Percentiles rank a stretch among this genome's conserved stretches.
These are phyloP conservation scores for Pogonognathellus flavescens DNA, from an alignment of 1,140 invertebrate species.

Conservation along the genomic window DNA sequence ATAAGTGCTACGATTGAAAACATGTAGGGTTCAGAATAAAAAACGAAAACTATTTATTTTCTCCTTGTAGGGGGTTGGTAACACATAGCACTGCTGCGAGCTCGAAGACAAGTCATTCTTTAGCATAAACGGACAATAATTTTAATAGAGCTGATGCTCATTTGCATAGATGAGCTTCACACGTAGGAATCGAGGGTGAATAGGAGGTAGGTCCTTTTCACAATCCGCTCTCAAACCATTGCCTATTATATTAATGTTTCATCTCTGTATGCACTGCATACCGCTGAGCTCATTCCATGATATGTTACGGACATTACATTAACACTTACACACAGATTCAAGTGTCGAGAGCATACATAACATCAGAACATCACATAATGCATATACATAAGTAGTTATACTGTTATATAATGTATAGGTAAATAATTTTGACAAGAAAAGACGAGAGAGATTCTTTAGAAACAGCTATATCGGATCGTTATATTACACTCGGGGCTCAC, in stretches of 20 bases:
- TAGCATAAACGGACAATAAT: constrained; percentile 61
- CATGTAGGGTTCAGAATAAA: constrained; percentile 30
- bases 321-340: constrained; percentile 20
- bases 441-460: neutral
- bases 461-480: neutral
- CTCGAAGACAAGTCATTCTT: constrained; percentile 61
- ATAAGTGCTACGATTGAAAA: constrained; percentile 47
- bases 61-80: constrained; percentile 57
- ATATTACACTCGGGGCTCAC: neutral
- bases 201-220: constrained; percentile 28
- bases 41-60: constrained; percentile 60
- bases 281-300: constrained; percentile 57
- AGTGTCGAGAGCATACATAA: no score
- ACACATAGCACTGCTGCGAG: constrained; percentile 53
- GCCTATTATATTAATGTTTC: constrained; percentile 59
- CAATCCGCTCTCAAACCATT: constrained; percentile 55
- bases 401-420: no score
- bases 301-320: constrained; percentile 55
- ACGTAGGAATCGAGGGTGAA: constrained; percentile 30
- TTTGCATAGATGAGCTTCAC: constrained; percentile 62
- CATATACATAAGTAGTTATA: no score
- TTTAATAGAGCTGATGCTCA: constrained; percentile 60
- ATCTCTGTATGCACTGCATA: constrained; percentile 54
- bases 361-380: no score
- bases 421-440: neutral